Conservation (phyloP, 2,888 invertebrate genomes). For the Drosophila paramelanica region DNA sequence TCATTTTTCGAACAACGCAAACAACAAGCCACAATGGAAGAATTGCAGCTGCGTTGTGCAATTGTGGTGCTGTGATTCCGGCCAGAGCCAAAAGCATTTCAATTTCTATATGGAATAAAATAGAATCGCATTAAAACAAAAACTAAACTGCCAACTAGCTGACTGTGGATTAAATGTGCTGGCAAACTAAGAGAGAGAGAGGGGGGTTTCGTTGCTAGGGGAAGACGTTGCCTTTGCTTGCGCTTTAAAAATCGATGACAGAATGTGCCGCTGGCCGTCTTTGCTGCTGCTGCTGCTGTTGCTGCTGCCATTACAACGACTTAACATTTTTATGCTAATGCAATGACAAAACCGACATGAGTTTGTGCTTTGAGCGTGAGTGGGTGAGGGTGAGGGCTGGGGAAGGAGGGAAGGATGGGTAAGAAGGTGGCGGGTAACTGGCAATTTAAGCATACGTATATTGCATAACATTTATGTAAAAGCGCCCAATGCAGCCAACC, state of each 20-base stretch:
- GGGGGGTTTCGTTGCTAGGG: not conserved
- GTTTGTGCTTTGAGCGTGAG: conserved; percentile 36
- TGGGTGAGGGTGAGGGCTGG: not conserved
- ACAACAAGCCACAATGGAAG: conserved; percentile 8
- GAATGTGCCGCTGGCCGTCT: conserved; percentile 36
- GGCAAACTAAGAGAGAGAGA: not conserved
- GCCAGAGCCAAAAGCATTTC: conserved; percentile 33
- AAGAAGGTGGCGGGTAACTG: not conserved
- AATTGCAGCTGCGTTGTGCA: conserved; percentile 6
- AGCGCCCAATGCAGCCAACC: conserved; percentile 25
- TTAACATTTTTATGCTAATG: conserved; percentile 68
- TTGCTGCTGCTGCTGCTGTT: conserved; percentile 22
- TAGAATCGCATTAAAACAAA: conserved; percentile 50
- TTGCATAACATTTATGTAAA: conserved; percentile 52
- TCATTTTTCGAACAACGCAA: conserved; percentile 17
- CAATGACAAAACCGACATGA: conserved; percentile 67
- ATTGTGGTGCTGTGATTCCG: conserved; percentile 30
- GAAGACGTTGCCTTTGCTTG: conserved; percentile 10
- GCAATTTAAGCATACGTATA: conserved; percentile 45
- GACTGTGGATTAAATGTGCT: conserved; percentile 9
- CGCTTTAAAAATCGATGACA: conserved; percentile 55
- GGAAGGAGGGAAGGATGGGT: not conserved
- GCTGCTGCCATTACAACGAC: conserved; percentile 57
- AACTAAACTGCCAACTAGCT: conserved; percentile 22
- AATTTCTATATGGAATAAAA: conserved; percentile 39